Conservation (phyloP, 2,113 vertebrate genomes). For the Plecotus auritus region DNA sequence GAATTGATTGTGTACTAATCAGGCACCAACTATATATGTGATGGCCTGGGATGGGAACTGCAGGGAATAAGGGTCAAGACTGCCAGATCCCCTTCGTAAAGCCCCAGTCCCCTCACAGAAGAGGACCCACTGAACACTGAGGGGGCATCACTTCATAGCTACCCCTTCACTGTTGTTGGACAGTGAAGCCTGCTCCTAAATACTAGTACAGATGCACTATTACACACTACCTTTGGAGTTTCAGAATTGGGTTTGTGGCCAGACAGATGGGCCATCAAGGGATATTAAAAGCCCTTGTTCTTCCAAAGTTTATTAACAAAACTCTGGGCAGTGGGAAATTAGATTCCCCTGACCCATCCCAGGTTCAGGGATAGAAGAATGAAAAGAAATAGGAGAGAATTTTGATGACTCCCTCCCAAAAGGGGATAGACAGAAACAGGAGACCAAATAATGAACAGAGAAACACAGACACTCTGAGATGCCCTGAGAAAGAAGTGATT, state of each 20-base stretch:
- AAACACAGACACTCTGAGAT: not conserved
- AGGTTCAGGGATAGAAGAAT: not conserved
- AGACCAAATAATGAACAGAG: not conserved
- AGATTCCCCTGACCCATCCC: not conserved
- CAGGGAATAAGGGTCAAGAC: not conserved
- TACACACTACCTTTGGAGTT: not conserved
- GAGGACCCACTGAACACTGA: not conserved
- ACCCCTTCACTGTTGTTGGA: not conserved
- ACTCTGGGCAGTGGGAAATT: not conserved
- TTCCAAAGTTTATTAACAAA: not conserved
- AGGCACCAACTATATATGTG: not conserved
- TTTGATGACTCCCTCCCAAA: not conserved
- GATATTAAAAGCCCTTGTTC: not conserved
- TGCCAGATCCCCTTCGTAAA: not conserved
- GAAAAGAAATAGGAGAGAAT: not conserved
- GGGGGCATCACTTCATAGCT: not conserved
- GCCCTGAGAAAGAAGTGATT: not conserved
- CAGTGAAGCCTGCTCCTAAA: not conserved
- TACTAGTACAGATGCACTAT: not conserved
- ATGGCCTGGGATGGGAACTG: not conserved
- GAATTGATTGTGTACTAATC: not conserved
- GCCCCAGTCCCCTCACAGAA: not conserved
- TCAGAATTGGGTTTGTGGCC: not conserved
- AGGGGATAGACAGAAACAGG: not conserved
- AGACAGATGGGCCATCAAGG: not conserved